Base-by-base conservation (phyloP, 1,140 invertebrate genomes). In the Drosophila kurseongensis region DNA sequence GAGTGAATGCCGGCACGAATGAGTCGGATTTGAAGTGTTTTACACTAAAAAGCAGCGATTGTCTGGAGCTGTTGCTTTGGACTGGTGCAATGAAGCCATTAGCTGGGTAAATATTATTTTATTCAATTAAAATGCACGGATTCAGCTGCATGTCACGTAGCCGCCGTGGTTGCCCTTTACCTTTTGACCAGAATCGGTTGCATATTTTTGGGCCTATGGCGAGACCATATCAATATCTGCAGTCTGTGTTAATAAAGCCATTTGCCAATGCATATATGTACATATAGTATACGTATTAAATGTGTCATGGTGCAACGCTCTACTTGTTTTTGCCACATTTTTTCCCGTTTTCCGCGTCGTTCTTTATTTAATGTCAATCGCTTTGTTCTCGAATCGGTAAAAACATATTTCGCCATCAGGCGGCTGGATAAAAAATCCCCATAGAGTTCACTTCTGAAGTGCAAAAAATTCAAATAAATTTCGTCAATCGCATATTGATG, bases 101-200 rank as follows among this genome's bases (percentile, higher is more conserved):
- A 89, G 84, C 85, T 48, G 61, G 59, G 74, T 67, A 89, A 89
- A 89, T 89, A 89, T 89, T 89, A 90, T 89, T 89, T 84, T 84
- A 90, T 80, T 75, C 82, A 89, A 89, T 89, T 89, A 75, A 90
- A 80, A 89, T 89, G 73, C 77, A 74, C 32, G 68, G 78, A 81
- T 74, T 86, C 85, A 36, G 60, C 78, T 36, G 61, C 68, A 77
- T 54, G 57, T 78, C 82, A 85, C 82, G 75, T 81, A 79, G 58
- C 32, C 32, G 58, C 47, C 47, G 47, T 57, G 56, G 66, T 75
- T 63, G 16, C 51, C 16, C 45, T 47, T 32, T 45, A 56, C 62
- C 57, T 75, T 61, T 61, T 58, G 50, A 9, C 35, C 47, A 36
- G 16, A 23, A 41, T 59, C 69, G 79, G 73, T 75, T 66, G 73